Conservation (phyloP, 2,888 invertebrate species). For the Morpho helenor region DNA sequence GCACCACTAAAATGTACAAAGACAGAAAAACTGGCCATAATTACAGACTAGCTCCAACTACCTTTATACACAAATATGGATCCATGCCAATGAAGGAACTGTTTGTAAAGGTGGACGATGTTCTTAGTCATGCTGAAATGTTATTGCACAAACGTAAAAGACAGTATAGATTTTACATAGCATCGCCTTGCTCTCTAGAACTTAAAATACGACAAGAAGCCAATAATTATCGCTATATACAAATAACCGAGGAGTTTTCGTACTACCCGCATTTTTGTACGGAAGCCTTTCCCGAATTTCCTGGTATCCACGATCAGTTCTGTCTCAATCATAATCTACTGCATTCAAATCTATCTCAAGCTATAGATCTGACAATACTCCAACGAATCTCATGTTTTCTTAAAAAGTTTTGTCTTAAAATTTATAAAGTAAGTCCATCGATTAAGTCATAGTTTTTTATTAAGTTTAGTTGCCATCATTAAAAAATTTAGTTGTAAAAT, state of each 20-base stretch:
- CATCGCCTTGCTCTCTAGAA: conserved; percentile 84
- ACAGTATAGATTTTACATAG: conserved; percentile 83
- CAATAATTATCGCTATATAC: conserved; percentile 59
- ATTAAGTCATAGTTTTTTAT: conserved; percentile 6
- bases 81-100: conserved; percentile 79
- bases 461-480: background rate
- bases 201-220: conserved; percentile 73
- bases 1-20: conserved; percentile 76
- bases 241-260: conserved; percentile 71
- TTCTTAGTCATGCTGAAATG: conserved; percentile 79
- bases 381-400: conserved; percentile 67
- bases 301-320: conserved; percentile 48
- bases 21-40: conserved; percentile 80
- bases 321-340: conserved; percentile 41
- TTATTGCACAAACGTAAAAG: conserved; percentile 70
- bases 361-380: conserved; percentile 53
- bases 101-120: conserved; percentile 74
- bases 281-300: conserved; percentile 84
- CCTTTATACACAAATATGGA: conserved; percentile 86
- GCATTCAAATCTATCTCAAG: conserved; percentile 52
- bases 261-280: conserved; percentile 89
- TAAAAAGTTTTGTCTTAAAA: conserved; percentile 62
- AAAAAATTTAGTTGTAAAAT: background rate
- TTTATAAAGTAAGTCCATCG: conserved; percentile 54
- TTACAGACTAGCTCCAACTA: conserved; percentile 81